A percentile compares a stretch with the other conserved stretches of the same genome.
Evolutionary conservation across 2,797 vertebrate genomes (phyloP).

Genomic region (Australoheros facetus): DNA sequence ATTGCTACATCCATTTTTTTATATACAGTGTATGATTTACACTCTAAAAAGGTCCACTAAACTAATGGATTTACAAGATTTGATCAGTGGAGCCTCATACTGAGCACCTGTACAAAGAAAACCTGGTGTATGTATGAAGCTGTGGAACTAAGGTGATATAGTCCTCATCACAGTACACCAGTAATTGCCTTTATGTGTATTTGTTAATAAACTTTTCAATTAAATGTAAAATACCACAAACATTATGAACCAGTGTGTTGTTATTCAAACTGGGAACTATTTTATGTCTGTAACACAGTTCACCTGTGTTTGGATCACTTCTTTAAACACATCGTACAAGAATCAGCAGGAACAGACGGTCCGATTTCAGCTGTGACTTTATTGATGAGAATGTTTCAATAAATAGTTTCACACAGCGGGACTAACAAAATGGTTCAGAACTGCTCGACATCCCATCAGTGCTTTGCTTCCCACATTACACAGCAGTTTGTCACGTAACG

Average conservation of each 20-base stretch:
- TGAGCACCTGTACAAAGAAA: background rate
- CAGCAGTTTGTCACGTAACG: conserved; percentile 27
- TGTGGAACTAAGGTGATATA: background rate
- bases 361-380: conserved; percentile 72
- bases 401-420: conserved; percentile 78
- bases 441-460: conserved; percentile 67
- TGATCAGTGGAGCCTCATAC: background rate
- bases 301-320: background rate
- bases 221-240: too few relatives aligned
- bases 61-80: background rate
- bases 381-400: conserved; percentile 80
- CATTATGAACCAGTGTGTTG: too few relatives aligned
- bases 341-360: background rate
- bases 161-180: background rate
- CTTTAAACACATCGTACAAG: background rate
- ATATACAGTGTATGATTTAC: background rate
- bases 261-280: background rate
- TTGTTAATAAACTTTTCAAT: background rate
- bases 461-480: conserved; percentile 61
- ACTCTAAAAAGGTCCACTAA: background rate
- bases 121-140: accelerated
- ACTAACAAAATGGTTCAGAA: conserved; percentile 55
- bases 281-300: background rate
- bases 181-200: background rate
- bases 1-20: background rate